A percentile compares a stretch with the other conserved stretches of the same genome.
These are phyloP conservation scores for Scopus umbretta DNA, from an alignment of 2,113 vertebrate species.

Conservation along the genomic window DNA sequence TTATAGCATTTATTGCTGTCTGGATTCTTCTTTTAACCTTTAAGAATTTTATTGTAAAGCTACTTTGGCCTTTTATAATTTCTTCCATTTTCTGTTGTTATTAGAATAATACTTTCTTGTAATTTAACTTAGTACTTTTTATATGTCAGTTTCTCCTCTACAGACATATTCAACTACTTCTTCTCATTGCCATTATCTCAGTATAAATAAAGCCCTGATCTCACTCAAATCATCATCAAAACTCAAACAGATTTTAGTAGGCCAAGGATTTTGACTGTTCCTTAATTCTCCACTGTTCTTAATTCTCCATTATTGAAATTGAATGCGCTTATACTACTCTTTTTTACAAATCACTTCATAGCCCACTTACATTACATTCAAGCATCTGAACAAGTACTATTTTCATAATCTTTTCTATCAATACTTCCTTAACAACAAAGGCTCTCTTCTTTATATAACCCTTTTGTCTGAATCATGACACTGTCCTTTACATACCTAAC, in stretches of 20 bases:
- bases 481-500: not conserved
- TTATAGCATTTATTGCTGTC: not conserved
- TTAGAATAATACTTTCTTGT: not conserved
- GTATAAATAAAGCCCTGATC: not conserved
- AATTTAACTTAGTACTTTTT: not conserved
- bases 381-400: not conserved
- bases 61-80: not conserved
- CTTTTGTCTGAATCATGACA: not conserved
- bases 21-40: conserved; percentile 1
- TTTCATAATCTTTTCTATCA: not conserved
- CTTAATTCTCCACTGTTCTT: not conserved
- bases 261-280: not conserved
- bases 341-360: not conserved
- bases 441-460: not conserved
- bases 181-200: not conserved
- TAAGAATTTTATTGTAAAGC: not conserved
- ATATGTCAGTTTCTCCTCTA: not conserved
- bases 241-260: not conserved
- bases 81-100: not conserved
- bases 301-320: not conserved
- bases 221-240: not conserved
- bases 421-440: not conserved
- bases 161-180: not conserved
- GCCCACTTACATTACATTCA: not conserved
- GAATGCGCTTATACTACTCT: not conserved